These are phyloP conservation scores for Equus quagga DNA, from an alignment of 2,113 vertebrate genomes.

Conservation along the genomic window DNA sequence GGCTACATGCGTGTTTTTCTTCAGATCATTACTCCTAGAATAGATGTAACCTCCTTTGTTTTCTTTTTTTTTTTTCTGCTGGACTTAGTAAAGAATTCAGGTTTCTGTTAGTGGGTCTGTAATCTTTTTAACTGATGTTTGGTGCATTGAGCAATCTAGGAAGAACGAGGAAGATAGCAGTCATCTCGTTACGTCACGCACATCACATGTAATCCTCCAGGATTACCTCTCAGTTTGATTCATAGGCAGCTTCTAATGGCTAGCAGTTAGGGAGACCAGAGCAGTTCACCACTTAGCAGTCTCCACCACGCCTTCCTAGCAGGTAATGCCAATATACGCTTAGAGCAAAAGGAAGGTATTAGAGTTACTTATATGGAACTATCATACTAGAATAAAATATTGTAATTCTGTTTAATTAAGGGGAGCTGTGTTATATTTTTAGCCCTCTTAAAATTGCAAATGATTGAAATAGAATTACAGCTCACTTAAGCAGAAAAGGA, in stretches of 20 bases:
- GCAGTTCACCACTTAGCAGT: neutral
- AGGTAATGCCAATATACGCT: neutral
- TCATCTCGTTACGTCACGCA: neutral
- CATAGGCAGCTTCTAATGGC: neutral
- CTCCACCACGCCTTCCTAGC: neutral
- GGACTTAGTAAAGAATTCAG: neutral
- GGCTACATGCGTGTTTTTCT: neutral
- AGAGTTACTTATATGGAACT: neutral
- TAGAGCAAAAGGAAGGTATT: neutral
- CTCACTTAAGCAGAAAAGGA: constrained; percentile 41
- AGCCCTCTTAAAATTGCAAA: neutral
- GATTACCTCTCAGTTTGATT: neutral
- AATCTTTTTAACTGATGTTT: constrained; percentile 53
- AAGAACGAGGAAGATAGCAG: constrained; percentile 5
- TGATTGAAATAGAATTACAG: constrained; percentile 12
- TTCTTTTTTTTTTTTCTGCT: neutral
- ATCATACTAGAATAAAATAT: constrained; percentile 47
- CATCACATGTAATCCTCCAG: neutral
- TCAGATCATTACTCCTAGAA: neutral
- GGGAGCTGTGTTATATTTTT: neutral
- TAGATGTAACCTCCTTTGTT: neutral
- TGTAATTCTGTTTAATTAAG: constrained; percentile 13
- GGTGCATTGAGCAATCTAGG: neutral
- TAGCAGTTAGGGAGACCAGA: neutral
- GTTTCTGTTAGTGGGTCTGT: neutral